Conservation (phyloP, 2,113 vertebrate species). For the Pterocles burchelli region DNA sequence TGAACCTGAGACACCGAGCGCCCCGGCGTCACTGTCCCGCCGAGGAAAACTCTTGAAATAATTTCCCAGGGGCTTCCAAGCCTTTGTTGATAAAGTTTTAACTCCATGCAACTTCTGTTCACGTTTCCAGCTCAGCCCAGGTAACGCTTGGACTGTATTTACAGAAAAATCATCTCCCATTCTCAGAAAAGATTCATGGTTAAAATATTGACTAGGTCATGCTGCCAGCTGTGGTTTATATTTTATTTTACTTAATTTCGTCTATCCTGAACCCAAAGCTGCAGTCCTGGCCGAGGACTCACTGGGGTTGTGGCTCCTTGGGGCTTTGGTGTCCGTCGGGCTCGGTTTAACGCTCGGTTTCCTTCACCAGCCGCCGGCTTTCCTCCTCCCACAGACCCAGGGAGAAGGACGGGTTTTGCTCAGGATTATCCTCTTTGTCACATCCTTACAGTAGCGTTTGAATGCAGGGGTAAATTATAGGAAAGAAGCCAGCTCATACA, state of each 20-base stretch:
- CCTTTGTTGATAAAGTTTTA: background rate
- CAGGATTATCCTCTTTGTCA: too few relatives aligned
- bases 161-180: background rate
- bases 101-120: background rate
- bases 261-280: background rate
- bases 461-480: background rate
- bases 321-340: accelerated
- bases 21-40: background rate
- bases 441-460: background rate
- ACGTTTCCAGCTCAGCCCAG: background rate
- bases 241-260: background rate
- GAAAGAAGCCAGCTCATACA: background rate
- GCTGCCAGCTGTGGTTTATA: too few relatives aligned
- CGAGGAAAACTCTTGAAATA: background rate
- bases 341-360: background rate
- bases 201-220: too few relatives aligned
- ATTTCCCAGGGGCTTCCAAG: background rate
- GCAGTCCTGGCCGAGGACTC: background rate
- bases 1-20: background rate
- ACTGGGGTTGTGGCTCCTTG: background rate
- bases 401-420: background rate
- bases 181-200: background rate
- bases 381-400: background rate
- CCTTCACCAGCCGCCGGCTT: background rate
- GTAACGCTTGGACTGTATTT: background rate